Evolutionary conservation across 2,113 vertebrate species (phyloP).

Genomic region (Cygnus buccinator): DNA sequence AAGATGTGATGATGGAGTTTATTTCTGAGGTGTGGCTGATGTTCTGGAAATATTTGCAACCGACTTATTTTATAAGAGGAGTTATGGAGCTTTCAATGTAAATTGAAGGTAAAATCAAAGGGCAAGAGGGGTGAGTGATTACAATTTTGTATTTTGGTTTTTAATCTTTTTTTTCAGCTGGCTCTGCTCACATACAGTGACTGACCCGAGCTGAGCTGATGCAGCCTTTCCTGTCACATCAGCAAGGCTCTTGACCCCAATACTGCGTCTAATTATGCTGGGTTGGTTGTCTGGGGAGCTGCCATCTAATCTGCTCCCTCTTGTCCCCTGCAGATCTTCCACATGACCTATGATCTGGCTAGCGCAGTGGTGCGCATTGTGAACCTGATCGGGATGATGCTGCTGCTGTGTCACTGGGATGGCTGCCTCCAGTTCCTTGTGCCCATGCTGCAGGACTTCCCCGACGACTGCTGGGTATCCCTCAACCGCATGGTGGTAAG

Average conservation of each 20-base stretch:
- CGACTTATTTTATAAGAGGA: background rate
- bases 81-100: background rate
- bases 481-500: slow-evolving; percentile 99
- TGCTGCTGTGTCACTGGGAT: slow-evolving; percentile 97
- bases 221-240: background rate
- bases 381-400: slow-evolving; percentile 98
- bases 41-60: background rate
- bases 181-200: background rate
- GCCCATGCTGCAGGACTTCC: slow-evolving; percentile 98
- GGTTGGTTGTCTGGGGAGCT: background rate
- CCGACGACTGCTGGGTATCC: slow-evolving; percentile 95
- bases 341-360: slow-evolving; percentile 99
- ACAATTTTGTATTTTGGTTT: background rate
- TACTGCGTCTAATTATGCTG: background rate
- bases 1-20: background rate
- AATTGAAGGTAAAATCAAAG: background rate
- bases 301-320: background rate
- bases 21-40: background rate
- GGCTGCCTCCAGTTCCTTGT: slow-evolving; percentile 98
- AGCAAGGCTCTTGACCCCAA: background rate
- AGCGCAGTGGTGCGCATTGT: slow-evolving; percentile 94
- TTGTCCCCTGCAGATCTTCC: slow-evolving; percentile 89
- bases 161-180: background rate
- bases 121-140: background rate
- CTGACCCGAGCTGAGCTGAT: background rate